Evolutionary conservation across 2,113 vertebrate species (phyloP), one percentile per base, ranked within the genome.

Genomic region (Sapajus apella): DNA sequence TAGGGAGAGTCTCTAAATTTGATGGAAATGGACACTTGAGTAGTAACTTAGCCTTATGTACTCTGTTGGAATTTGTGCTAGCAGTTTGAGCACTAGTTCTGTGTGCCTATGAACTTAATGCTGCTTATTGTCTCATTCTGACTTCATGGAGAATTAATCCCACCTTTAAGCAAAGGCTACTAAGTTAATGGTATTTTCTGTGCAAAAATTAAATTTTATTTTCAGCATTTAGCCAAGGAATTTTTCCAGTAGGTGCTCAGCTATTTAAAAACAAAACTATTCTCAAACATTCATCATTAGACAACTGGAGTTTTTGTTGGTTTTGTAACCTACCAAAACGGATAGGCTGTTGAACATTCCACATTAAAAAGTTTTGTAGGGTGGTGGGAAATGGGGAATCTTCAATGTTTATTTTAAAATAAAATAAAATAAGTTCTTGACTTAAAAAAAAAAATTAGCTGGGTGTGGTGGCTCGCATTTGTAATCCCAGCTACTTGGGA

Each of bases 301-400:
- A 81, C 75, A 50, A 80, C 45, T 97, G 97, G 97, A 97, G 83
- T 90, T 98, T 96, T 87, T 91, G 92, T 86, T 95, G 86, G 96
- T 94, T 80, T 96, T 98, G 82, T 97, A 98, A 95, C 82, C 82
- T 97, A 37, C 23, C 97, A 93, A 92, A 73, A 97, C 82, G 88
- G 95, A 84, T 97, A 98, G 97, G 94, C 77, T 66, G 6, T 97
- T 97, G 96, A 98, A 98, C 97, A 98, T 98, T 98, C 97, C 97
- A 97, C 87, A 97, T 95, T 94, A 88, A 96, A 2, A 93, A 87
- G 25, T 95, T 97, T 97, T 98, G 94, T 98, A 98, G 96, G 96
- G 97, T 97, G 96, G 76, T 96, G 87, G 97, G 97, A 75, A 94
- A 79, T 70, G 79, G 68, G 96, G 58, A 16, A 35, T 92, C 94